phyloP scores from a whole-genome alignment of 2,888 invertebrate genomes.

The Opisthograptis luteolata region DNA sequence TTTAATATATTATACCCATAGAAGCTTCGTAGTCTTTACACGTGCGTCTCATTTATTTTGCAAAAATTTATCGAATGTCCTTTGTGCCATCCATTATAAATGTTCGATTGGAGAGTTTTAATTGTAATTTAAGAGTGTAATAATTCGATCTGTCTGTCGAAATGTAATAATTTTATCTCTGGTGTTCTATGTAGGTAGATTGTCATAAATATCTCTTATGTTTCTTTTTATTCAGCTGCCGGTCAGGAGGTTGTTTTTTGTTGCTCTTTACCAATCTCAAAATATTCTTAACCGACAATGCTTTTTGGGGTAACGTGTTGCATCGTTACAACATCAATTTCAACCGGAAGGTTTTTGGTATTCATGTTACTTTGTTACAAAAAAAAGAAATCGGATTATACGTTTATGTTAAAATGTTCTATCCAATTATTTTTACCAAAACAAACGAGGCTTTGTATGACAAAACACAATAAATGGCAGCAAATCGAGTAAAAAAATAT shows the following conservation, averaged over 20 bases:
- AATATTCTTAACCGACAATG: too few relatives aligned
- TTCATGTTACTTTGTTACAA: too few relatives aligned
- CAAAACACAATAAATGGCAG: constrained; percentile 49
- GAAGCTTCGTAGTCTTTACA: constrained; percentile 46
- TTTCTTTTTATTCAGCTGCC: too few relatives aligned
- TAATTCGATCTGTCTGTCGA: constrained; percentile 22
- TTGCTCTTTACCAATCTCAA: too few relatives aligned
- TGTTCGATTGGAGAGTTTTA: neutral
- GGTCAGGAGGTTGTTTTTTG: too few relatives aligned
- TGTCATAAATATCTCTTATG: neutral
- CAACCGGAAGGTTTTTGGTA: too few relatives aligned
- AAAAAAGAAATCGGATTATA: neutral
- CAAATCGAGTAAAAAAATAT: constrained; percentile 65
- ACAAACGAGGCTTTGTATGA: constrained; percentile 35
- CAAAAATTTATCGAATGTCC: constrained; percentile 47
- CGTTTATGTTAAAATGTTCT: constrained; percentile 2
- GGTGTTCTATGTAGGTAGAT: neutral
- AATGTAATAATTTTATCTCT: neutral
- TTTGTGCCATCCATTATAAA: neutral
- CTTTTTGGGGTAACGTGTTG: too few relatives aligned
- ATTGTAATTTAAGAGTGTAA: constrained; percentile 5
- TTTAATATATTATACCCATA: constrained; percentile 58
- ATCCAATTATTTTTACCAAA: constrained; percentile 12
- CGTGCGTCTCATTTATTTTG: constrained; percentile 58
- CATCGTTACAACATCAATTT: too few relatives aligned